Base-by-base conservation (phyloP, 2,797 vertebrate genomes). In the Neosilurus hyrtlii region DNA sequence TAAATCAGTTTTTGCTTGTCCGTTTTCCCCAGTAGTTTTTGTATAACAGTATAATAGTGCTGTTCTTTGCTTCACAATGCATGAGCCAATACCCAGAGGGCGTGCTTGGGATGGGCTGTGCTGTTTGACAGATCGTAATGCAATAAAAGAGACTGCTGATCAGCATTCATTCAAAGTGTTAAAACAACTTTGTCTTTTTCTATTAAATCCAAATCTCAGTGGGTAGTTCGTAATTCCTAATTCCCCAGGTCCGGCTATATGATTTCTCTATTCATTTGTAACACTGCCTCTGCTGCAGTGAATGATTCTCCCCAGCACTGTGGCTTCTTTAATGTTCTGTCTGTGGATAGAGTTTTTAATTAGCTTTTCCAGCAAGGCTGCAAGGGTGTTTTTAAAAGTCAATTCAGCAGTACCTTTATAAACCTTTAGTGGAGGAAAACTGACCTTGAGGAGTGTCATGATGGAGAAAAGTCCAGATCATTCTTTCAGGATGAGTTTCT, bases 91-190 rank as follows among this genome's bases (percentile, higher is more conserved):
- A 59, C 81, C 73, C 57, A 56, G 67, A n/a, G 56, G 59, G 7
- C 22, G 57, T 62, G n/a, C 52, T 70, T 77, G 52, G 63, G 35
- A 61, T 68, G 24, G 26, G 12, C 9, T 18, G 56, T 61, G 37
- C 74, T 65, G 56, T 78, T 65, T 73, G 82, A 79, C 22, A 43
- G 15, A 18, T 24, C n/a, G 37, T 83, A 52, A 52, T 63, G 43
- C 51, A n/a, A 49, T 83, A 26, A 35, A 26, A 3, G 75, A 83
- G 74, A 72, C 43, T 35, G 57, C 75, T 83, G 66, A 83, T 83
- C 57, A 83, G 76, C 66, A 59, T 72, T 79, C 72, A 79, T 79
- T 79, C 59, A 79, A 72, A 62, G 51, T 35, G 59, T 65, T 79
- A 18, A 68, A 67, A 77, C 73, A 79, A 65, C 57, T 15, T 71